Evolutionary conservation across 64 coral and sea anemone genomes (phyloP).

Genomic region (Hydrozoanthus tunicans): DNA sequence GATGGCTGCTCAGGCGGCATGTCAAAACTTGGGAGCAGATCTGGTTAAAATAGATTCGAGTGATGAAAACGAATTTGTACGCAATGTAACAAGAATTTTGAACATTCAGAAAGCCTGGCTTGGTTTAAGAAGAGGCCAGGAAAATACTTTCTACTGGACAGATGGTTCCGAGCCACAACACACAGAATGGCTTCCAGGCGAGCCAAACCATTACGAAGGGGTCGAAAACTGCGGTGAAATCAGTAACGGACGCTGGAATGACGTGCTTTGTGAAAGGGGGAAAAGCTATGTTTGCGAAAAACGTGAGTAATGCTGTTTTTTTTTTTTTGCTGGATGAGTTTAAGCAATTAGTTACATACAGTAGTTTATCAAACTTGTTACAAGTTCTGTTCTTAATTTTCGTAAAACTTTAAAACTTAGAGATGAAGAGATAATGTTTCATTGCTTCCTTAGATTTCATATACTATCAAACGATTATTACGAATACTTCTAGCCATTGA

Average conservation of each 20-base stretch:
- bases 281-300: slow-evolving; percentile 9
- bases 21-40: not conserved
- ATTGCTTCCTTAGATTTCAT: too few relatives aligned
- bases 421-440: too few relatives aligned
- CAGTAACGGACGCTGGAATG: not conserved
- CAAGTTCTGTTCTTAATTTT: too few relatives aligned
- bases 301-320: not conserved
- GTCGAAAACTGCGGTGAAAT: not conserved
- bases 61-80: not conserved
- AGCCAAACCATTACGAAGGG: not conserved
- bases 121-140: not conserved
- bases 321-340: too few relatives aligned
- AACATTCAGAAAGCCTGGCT: not conserved
- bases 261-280: not conserved
- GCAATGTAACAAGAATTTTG: not conserved
- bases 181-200: not conserved
- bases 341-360: too few relatives aligned
- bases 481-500: too few relatives aligned
- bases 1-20: not conserved
- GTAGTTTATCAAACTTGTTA: too few relatives aligned
- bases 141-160: not conserved
- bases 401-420: too few relatives aligned
- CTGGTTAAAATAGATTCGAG: not conserved
- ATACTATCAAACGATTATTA: too few relatives aligned
- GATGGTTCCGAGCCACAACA: not conserved